Percentiles rank a stretch among this genome's conserved stretches.
These are phyloP conservation scores for Brachyalestes nurse DNA, from an alignment of 2,797 vertebrate genomes.

Conservation along the genomic window DNA sequence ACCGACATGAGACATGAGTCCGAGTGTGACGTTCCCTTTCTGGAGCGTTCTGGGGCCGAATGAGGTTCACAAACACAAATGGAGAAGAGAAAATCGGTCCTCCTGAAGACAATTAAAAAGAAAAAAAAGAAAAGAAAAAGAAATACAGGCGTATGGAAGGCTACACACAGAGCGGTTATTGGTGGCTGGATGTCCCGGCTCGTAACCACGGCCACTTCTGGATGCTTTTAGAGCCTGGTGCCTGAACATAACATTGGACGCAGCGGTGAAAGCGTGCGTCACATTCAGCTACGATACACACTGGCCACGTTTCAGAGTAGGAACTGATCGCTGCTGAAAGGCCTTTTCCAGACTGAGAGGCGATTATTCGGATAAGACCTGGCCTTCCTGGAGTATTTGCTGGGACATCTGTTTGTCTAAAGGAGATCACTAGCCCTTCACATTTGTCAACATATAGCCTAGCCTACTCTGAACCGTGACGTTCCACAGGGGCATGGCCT, in stretches of 20 bases:
- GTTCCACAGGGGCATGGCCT: conserved; percentile 23
- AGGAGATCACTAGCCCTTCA: conserved; percentile 40
- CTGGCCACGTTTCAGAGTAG: conserved; percentile 25
- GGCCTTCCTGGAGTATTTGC: neutral
- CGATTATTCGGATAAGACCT: conserved; percentile 3
- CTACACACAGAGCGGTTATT: conserved; percentile 8
- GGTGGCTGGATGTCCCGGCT: conserved; percentile 16
- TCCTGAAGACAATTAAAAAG: neutral
- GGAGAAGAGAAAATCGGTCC: neutral
- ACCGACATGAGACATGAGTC: conserved; percentile 42
- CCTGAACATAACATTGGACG: conserved; percentile 27
- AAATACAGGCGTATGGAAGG: neutral
- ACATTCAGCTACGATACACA: conserved; percentile 22
- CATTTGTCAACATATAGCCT: conserved; percentile 1
- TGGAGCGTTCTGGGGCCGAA: conserved; percentile 52
- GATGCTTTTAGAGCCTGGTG: conserved; percentile 57
- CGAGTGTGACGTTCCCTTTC: conserved; percentile 63
- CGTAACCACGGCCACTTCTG: neutral
- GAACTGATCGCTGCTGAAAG: neutral
- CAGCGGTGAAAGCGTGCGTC: conserved; percentile 51
- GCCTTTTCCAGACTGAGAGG: neutral
- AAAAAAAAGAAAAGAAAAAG: neutral
- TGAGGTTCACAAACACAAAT: conserved; percentile 59
- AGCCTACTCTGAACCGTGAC: conserved; percentile 20
- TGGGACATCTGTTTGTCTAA: neutral